Evolutionary conservation across 2,797 vertebrate species (phyloP).

Genomic region (Anabacerthia variegaticeps): DNA sequence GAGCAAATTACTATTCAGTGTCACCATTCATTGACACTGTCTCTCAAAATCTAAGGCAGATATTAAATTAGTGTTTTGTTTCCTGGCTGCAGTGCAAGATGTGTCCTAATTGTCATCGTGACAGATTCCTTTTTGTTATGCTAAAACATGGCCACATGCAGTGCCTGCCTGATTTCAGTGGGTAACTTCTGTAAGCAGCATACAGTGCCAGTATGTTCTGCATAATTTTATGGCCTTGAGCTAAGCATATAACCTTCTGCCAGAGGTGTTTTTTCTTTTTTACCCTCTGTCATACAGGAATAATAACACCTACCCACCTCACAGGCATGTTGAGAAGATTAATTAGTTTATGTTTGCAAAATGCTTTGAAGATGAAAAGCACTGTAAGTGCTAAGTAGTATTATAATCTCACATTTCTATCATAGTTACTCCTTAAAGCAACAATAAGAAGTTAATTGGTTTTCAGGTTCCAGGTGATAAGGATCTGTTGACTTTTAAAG

Average conservation of each 20-base stretch:
- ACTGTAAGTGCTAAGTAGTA: conserved; percentile 29
- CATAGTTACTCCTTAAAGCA: conserved; percentile 44
- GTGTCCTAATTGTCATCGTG: background rate
- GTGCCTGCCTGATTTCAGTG: background rate
- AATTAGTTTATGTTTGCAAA: conserved; percentile 63
- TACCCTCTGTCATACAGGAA: background rate
- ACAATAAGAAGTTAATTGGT: conserved; percentile 66
- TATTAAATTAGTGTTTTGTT: conserved; percentile 17
- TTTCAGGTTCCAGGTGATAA: conserved; percentile 60
- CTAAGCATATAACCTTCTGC: conserved; percentile 26
- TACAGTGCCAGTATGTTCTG: background rate
- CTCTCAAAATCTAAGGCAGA: conserved; percentile 9
- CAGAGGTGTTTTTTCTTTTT: background rate
- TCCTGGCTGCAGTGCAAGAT: background rate
- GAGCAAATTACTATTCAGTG: conserved; percentile 17
- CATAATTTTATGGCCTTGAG: conserved; percentile 51
- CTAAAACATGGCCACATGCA: background rate
- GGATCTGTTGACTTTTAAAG: conserved; percentile 56
- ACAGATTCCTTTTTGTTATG: conserved; percentile 44
- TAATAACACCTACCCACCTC: conserved; percentile 24
- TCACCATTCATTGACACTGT: background rate
- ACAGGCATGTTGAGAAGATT: conserved; percentile 38
- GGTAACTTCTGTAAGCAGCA: background rate
- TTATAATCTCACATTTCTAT: conserved; percentile 35
- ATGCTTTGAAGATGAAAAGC: conserved; percentile 64